Base-by-base conservation (phyloP, 1,140 invertebrate species). In the Bombus impatiens region DNA sequence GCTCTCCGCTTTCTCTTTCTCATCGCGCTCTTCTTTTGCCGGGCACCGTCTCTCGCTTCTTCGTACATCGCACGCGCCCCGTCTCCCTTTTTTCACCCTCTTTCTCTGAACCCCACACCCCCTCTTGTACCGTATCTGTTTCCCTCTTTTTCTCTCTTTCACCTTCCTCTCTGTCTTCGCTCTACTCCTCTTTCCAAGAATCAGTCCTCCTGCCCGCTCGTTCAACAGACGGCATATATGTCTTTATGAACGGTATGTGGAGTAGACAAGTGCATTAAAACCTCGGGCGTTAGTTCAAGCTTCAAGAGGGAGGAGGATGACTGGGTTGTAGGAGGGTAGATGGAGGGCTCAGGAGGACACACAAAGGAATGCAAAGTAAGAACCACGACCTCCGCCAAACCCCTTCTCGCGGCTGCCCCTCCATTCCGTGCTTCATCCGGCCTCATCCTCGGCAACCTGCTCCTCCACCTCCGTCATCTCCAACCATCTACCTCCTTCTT, bases 341-440 rank as follows among this genome's bases (percentile, higher is more conserved):
- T 92, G 90, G 90, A 92, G 92, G 92, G 90, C 92, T 91, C 87
- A 93, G 92, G 92, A 94, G 89, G 90, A 88, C 86, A 88, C 91
- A 95, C 94, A 95, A 95, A 95, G 94, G 94, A 95, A 95, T 95
- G 94, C 93, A 95, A 95, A 95, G 94, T 95, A 94, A 95, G 93
- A 95, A 95, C 92, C 93, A 88, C 91, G 84, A 90, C 82, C 82
- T 86, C 90, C 81, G 67, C 88, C 71, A 84, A 72, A 75, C 77
- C 74, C 88, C 84, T 80, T 83, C 80, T 59, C 80, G 67, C 78
- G 78, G 62, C 42, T 42, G 62, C 74, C 85, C 44, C 72, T 42
- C n/a, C 78, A 53, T 72, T 57, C 37, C 59, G 67, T 44, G 59
- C 77, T 82, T 78, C 65, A 86, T 83, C 57, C 77, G 62, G 40